Conservation (phyloP, 2,797 vertebrate species). For the Helicolenus hilgendorfi region DNA sequence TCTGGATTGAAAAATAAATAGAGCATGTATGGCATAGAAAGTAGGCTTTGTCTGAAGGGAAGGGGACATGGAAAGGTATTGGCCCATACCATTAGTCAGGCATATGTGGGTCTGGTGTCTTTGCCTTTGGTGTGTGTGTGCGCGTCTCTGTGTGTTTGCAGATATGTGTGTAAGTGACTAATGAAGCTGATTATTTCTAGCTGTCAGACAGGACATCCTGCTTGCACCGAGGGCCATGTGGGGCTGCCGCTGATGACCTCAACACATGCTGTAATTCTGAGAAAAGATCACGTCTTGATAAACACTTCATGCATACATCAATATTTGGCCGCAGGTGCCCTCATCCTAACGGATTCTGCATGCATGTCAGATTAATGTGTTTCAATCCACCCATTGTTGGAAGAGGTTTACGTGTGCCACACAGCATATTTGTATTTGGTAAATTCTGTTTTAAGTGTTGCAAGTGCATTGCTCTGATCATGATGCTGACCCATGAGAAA, state of each 20-base stretch:
- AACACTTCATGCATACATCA: constrained; percentile 60
- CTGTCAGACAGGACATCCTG: constrained; percentile 85
- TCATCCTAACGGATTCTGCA: constrained; percentile 40
- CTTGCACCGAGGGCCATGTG: constrained; percentile 52
- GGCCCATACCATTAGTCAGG: not conserved
- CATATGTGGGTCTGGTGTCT: constrained; percentile 6
- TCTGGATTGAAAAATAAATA: constrained; percentile 52
- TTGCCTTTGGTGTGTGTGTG: not conserved
- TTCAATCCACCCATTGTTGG: not conserved
- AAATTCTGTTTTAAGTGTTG: constrained; percentile 2
- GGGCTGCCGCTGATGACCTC: constrained; percentile 66
- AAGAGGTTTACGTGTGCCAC: not conserved
- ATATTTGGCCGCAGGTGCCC: constrained; percentile 48
- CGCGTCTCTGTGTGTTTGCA: not conserved
- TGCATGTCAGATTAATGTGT: constrained; percentile 36
- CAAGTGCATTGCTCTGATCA: not conserved
- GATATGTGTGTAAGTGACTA: constrained; percentile 52
- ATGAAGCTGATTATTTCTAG: constrained; percentile 82
- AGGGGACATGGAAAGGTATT: constrained; percentile 5
- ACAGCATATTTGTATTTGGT: not conserved
- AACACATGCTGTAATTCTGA: constrained; percentile 71
- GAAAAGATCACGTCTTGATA: constrained; percentile 66
- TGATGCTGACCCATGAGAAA: not conserved
- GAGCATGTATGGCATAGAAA: constrained; percentile 31
- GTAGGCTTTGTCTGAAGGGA: constrained; percentile 25